Evolutionary conservation across 1,140 invertebrate genomes (phyloP), one percentile per base, ranked within the genome.

Genomic region (Stegodyphus dumicola): DNA sequence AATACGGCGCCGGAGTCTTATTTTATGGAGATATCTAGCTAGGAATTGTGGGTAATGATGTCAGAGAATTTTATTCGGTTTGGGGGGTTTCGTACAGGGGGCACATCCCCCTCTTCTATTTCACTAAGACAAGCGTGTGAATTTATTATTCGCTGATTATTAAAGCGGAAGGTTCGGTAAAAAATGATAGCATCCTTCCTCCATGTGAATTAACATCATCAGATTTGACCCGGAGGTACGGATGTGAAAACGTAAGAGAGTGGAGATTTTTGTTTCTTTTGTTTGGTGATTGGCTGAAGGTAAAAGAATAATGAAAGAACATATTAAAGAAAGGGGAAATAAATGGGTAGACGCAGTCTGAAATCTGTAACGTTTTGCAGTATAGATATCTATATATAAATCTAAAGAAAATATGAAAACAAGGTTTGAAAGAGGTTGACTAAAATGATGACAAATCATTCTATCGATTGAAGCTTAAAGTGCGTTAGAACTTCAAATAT

Each of bases 11-110:
- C 78, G 69, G 78, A 71, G 69, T 17, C 78, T 81, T 81, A 81
- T 81, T 81, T 81, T 81, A 81, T 81, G 78, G 70, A 81, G 78
- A 81, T 81, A 81, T 81, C 78, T 81, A 64, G 70, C 69, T 81
- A 18, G 33, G 78, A 70, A 73, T 81, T 81, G 66, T 81, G 78
- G 78, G 78, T 81, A 81, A 81, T 81, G 78, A 81, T 81, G 78
- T 81, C 70, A 73, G 78, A 81, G 53, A 73, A 51, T 81, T 81
- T 81, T 81, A 81, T 81, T 81, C 33, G 33, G 33, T 33, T 81
- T 56, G 48, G 73, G 17, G 65, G 66, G 77, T 48, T 54, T 49
- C 52, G 56, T 51, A 5, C 10, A 70, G 66, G 51, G 77, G 66
- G 18, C 33, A 77, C 53, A 78, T 17, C 48, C 76, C 75, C 51